A percentile compares a stretch with the other conserved stretches of the same genome.
These are phyloP conservation scores for Spilosoma lubricipeda DNA, from an alignment of 2,888 invertebrate species.

Conservation along the genomic window DNA sequence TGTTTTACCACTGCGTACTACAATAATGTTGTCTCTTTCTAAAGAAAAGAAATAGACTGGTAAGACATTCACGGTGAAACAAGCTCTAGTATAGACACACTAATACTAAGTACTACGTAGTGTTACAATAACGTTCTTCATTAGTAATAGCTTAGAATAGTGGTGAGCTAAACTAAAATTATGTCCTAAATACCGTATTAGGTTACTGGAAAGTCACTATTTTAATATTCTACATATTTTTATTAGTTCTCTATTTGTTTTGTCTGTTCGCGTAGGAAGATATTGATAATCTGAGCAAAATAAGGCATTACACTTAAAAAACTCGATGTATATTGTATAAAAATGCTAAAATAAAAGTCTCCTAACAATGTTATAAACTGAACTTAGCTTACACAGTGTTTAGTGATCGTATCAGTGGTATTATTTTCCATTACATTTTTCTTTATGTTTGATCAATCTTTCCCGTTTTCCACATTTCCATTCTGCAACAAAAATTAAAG, in stretches of 20 bases:
- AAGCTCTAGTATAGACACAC: not conserved
- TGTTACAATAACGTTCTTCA: not conserved
- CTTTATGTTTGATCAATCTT: constrained; percentile 55
- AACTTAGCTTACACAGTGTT: constrained; percentile 26
- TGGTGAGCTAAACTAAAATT: constrained; percentile 6
- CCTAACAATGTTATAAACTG: constrained; percentile 22
- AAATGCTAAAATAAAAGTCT: constrained; percentile 49
- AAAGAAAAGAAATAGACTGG: not conserved
- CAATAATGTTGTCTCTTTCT: not conserved
- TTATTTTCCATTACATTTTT: constrained; percentile 16
- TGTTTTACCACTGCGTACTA: not conserved
- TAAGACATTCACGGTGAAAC: not conserved
- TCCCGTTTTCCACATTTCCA: constrained; percentile 78
- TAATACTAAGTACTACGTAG: not conserved
- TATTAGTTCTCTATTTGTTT: not conserved
- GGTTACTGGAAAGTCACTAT: constrained; percentile 19
- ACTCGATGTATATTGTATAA: constrained; percentile 62
- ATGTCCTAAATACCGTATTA: constrained; percentile 1
- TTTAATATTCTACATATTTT: constrained; percentile 21
- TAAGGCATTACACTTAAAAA: constrained; percentile 29
- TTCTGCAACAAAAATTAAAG: constrained; percentile 62
- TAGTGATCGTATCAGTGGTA: constrained; percentile 25
- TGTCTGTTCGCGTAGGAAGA: not conserved
- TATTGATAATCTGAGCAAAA: constrained; percentile 30
- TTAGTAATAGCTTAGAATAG: constrained; percentile 4